Base-by-base conservation (phyloP, 2,888 invertebrate genomes). In the Caenorhabditis virilis region DNA sequence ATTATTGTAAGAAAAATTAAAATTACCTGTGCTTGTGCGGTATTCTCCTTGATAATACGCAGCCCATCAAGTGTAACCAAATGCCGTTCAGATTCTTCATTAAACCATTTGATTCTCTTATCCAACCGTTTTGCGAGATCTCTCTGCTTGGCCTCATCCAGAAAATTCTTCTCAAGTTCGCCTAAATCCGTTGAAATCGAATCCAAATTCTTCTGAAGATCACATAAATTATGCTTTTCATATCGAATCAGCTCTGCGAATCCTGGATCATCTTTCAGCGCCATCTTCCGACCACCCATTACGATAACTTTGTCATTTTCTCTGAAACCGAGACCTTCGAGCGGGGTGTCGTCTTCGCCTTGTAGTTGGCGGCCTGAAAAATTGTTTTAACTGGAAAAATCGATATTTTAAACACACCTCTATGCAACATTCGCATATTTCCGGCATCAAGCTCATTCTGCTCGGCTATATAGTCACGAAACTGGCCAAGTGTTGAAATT, bases 1-100 rank as follows among this genome's bases (percentile, higher is more conserved):
- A n/a, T n/a, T n/a, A n/a, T n/a, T n/a, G n/a, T n/a, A n/a, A n/a
- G n/a, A n/a, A n/a, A n/a, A n/a, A n/a, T n/a, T n/a, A 42, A 23
- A 25, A 16, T 13, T 9, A 71, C 66, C 54, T 76, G 73, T 38
- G 45, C 68, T 18, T 73, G 74, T 2, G 76, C 46, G 11, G 78
- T 77, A 7, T 55, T 38, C 0, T 77, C 78, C 7, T 48, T 47
- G 43, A 56, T 74, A 38, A 81, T 75, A 6, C 65, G 22, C 48
- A 82, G 55, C 13, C 71, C 78, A 59, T 82, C 82, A 39, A 82
- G 64, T n/a, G 69, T 39, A 45, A 75, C 75, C 39, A 82, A 60
- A 57, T 82, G 81, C 45, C 75, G 60, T 33, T 76, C 47, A 1
- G 52, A 47, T 26, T 49, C 52, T 52, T 80, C 79, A 30, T 69